Evolutionary conservation across 2,888 invertebrate species (phyloP).

Genomic region (Orchesella flavescens): DNA sequence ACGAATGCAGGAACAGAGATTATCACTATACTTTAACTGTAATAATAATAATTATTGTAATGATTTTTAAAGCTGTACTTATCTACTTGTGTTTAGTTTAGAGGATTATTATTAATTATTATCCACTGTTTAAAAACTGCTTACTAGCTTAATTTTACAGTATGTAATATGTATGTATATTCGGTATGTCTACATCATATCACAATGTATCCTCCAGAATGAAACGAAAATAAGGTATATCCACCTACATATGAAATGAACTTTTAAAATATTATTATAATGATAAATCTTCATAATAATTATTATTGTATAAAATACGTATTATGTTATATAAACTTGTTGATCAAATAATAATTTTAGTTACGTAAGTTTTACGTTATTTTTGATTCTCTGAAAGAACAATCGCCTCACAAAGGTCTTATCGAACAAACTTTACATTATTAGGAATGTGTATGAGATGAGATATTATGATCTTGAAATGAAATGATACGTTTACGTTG

Average conservation of each 20-base stretch:
- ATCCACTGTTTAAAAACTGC: no score
- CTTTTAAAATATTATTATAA: neutral
- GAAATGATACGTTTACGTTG: slow-evolving; percentile 5
- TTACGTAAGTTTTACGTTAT: slow-evolving; percentile 17
- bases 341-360: slow-evolving; percentile 28
- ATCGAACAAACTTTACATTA: slow-evolving; percentile 33
- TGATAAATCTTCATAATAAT: neutral
- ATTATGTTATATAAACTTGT: slow-evolving; percentile 9
- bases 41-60: no score
- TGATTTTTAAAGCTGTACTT: no score
- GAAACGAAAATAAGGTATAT: neutral
- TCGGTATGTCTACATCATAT: no score
- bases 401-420: slow-evolving; percentile 32
- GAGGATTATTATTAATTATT: no score
- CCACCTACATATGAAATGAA: neutral
- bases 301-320: neutral
- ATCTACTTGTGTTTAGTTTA: no score
- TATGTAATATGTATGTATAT: no score
- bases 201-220: neutral
- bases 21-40: no score
- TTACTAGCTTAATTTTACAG: no score
- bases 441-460: neutral
- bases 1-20: no score
- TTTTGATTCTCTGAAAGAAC: slow-evolving; percentile 32
- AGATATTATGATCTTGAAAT: slow-evolving; percentile 24